Evolutionary conservation across 2,113 vertebrate genomes (phyloP).

Genomic region (Neotoma lepida): DNA sequence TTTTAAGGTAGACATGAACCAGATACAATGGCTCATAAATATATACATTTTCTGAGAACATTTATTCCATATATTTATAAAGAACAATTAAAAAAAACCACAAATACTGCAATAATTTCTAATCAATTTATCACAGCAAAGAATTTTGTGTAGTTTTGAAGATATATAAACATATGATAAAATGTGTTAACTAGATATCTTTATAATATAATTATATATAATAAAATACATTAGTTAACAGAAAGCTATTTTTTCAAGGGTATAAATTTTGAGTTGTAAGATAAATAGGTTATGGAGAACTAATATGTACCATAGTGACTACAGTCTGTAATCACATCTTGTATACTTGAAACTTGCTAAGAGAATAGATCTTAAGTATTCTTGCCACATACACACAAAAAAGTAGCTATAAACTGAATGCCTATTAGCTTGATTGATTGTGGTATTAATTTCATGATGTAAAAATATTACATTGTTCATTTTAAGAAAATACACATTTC

Average conservation of each 20-base stretch:
- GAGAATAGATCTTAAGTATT: neutral
- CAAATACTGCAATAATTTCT: constrained; percentile 31
- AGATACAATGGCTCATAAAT: neutral
- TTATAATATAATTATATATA: constrained; percentile 1
- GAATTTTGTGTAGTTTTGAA: constrained; percentile 7
- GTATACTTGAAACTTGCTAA: neutral
- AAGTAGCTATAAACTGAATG: neutral
- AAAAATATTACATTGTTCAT: neutral
- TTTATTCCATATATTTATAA: neutral
- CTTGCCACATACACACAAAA: neutral
- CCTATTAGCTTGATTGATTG: neutral
- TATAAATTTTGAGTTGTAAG: neutral
- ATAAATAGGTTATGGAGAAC: neutral
- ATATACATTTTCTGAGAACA: neutral
- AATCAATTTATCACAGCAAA: constrained; percentile 1
- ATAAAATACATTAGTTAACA: neutral
- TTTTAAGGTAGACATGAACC: neutral
- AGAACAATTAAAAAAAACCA: neutral
- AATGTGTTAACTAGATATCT: neutral
- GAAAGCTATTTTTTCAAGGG: neutral
- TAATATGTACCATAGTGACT: neutral
- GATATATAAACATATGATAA: neutral
- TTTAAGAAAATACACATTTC: neutral
- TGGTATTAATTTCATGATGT: neutral
- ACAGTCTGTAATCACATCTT: neutral